Evolutionary conservation across 2,113 vertebrate species (phyloP).

Genomic region (Kobus ellipsiprymnus): DNA sequence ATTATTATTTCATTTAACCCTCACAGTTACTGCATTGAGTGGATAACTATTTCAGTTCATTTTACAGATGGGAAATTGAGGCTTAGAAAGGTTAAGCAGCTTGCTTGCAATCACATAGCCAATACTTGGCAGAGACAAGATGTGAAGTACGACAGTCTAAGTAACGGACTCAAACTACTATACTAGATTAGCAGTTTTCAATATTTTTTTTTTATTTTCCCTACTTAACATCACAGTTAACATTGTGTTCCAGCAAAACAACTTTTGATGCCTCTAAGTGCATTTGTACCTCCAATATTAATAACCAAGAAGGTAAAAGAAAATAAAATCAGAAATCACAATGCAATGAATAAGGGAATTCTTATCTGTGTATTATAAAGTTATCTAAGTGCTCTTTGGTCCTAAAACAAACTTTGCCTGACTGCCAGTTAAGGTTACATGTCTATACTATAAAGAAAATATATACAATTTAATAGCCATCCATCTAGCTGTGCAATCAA

Average conservation of each 20-base stretch:
- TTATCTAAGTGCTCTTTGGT: neutral
- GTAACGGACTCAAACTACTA: neutral
- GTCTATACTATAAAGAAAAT: neutral
- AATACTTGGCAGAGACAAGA: neutral
- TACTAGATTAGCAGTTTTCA: neutral
- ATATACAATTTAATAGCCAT: neutral
- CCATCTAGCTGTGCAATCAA: neutral
- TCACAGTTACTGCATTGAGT: neutral
- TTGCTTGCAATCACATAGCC: neutral
- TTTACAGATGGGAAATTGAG: neutral
- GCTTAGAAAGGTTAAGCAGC: neutral
- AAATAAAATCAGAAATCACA: neutral
- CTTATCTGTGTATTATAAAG: neutral
- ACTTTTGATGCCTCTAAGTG: neutral
- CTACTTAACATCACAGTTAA: neutral
- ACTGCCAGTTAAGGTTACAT: neutral
- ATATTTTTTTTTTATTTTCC: neutral
- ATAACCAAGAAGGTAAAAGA: neutral
- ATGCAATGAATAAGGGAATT: neutral
- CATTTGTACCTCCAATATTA: neutral
- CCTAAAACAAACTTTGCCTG: neutral
- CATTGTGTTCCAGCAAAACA: neutral
- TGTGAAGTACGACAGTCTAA: neutral
- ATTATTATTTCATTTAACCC: neutral
- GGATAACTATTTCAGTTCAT: neutral